A percentile compares a stretch with the other conserved stretches of the same genome.
Evolutionary conservation across 1,140 invertebrate genomes (phyloP).

Genomic region (Euura saliciscinereae): DNA sequence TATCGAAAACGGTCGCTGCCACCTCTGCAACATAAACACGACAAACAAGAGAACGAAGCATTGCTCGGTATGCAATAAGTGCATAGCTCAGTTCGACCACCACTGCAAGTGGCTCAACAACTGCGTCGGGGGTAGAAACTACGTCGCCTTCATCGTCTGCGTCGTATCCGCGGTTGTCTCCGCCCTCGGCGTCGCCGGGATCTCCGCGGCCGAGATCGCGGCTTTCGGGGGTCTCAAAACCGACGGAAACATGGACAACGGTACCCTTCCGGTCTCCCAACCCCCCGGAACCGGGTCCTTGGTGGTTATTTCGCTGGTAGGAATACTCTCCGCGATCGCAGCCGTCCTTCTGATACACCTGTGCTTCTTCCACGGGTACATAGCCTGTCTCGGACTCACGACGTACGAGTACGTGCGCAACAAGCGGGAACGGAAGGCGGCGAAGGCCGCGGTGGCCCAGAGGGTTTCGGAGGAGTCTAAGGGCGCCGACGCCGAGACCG

Average conservation of each 20-base stretch:
- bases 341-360: constrained; percentile 84
- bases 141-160: constrained; percentile 84
- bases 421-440: constrained; percentile 54
- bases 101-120: constrained; percentile 99
- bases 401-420: constrained; percentile 88
- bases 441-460: neutral
- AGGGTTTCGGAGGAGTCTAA: too few species aligned
- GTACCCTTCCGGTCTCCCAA: constrained; percentile 53
- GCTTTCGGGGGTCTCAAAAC: constrained; percentile 30
- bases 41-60: constrained; percentile 82
- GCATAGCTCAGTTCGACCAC: constrained; percentile 90
- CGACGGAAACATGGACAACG: constrained; percentile 42
- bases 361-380: constrained; percentile 89
- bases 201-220: constrained; percentile 73
- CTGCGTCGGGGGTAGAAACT: constrained; percentile 91
- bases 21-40: constrained; percentile 88
- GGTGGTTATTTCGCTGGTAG: constrained; percentile 68
- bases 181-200: constrained; percentile 70
- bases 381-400: constrained; percentile 81
- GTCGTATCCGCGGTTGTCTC: constrained; percentile 83
- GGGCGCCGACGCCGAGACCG: constrained; percentile 18
- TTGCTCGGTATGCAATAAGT: constrained; percentile 97
- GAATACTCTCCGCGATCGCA: constrained; percentile 75
- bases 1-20: constrained; percentile 93
- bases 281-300: constrained; percentile 67